Percentiles rank a stretch among this genome's conserved stretches.
phyloP scores from a whole-genome alignment of 2,797 vertebrate species.

The Bucorvus abyssinicus region DNA sequence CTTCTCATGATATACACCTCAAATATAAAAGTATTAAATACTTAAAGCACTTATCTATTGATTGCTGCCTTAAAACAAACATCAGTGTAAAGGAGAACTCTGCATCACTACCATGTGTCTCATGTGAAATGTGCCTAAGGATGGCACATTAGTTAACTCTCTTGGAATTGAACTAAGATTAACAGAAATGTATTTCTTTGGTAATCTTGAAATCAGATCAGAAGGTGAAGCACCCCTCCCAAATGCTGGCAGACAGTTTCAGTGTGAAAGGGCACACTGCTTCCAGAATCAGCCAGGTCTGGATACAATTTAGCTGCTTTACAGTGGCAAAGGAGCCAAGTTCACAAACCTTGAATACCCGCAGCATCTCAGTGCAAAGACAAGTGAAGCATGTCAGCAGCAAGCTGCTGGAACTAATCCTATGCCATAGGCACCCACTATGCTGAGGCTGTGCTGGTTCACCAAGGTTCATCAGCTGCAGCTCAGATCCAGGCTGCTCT shows the following conservation, averaged over 20 bases:
- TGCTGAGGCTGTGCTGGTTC: not conserved
- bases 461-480: not conserved
- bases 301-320: not conserved
- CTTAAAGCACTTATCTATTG: not conserved
- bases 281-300: not conserved
- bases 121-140: accelerated
- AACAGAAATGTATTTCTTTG: not conserved
- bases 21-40: not conserved
- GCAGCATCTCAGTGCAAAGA: not conserved
- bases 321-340: not conserved
- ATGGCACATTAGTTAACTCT: not conserved
- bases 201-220: not conserved
- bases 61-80: not conserved
- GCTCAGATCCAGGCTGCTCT: not conserved
- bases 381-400: not conserved
- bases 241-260: not conserved
- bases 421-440: not conserved
- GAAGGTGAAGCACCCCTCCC: not conserved
- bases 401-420: not conserved
- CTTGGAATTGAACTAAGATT: not conserved
- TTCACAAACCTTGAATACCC: not conserved
- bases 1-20: not conserved
- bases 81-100: not conserved
- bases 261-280: not conserved
- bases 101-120: accelerated